These are phyloP conservation scores for Coenonympha glycerion DNA, from an alignment of 2,888 invertebrate genomes.

Conservation along the genomic window DNA sequence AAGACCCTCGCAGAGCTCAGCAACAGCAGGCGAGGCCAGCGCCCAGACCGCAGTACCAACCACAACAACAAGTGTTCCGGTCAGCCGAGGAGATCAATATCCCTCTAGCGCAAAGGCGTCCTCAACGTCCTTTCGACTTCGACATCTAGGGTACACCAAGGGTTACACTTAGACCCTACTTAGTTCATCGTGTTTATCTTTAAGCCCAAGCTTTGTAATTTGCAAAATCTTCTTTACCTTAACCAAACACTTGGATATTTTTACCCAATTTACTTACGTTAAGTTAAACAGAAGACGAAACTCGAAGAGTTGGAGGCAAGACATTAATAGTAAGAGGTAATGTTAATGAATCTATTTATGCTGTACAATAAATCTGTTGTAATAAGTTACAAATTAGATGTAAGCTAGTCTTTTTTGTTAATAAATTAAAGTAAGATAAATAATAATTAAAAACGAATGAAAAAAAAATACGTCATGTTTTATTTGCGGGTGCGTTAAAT, in stretches of 20 bases:
- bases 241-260: neutral
- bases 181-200: conserved; percentile 12
- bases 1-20: conserved; percentile 48
- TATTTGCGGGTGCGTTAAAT: conserved; percentile 3
- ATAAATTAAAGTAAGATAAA: conserved; percentile 43
- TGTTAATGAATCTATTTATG: conserved; percentile 56
- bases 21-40: conserved; percentile 33
- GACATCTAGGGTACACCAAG: conserved; percentile 47
- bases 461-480: conserved; percentile 13
- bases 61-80: conserved; percentile 84
- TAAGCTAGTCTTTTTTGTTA: conserved; percentile 73
- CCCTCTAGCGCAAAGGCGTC: conserved; percentile 87
- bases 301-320: neutral
- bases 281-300: neutral
- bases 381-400: conserved; percentile 72
- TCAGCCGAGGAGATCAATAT: conserved; percentile 92
- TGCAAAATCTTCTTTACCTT: conserved; percentile 13
- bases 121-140: conserved; percentile 71
- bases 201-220: conserved; percentile 21
- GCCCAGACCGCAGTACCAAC: conserved; percentile 36
- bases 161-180: conserved; percentile 3
- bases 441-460: conserved; percentile 23
- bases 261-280: neutral
- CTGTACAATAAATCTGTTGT: conserved; percentile 54
- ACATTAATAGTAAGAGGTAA: conserved; percentile 36